A percentile compares a stretch with the other conserved stretches of the same genome.
Conservation (phyloP, 2,113 vertebrate species). For the Corapipo altera region DNA sequence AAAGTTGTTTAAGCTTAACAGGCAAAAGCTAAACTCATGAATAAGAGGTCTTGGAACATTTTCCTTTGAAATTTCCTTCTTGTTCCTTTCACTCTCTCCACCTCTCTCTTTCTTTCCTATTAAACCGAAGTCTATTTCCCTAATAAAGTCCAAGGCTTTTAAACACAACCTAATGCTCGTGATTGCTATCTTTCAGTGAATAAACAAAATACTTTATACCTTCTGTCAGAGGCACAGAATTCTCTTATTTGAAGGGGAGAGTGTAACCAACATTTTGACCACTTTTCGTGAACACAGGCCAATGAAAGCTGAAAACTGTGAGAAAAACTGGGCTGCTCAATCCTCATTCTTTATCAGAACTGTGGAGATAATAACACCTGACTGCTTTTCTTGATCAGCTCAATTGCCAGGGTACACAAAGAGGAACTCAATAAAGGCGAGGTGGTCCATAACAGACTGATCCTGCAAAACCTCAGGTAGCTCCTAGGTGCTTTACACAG, state of each 20-base stretch:
- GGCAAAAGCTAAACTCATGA: slow-evolving; percentile 1
- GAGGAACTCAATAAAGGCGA: background rate
- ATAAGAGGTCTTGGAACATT: slow-evolving; percentile 32
- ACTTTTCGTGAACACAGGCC: background rate
- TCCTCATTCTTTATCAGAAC: background rate
- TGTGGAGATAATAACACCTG: background rate
- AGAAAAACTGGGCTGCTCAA: background rate
- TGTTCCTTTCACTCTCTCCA: background rate
- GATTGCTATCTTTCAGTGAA: slow-evolving; percentile 44
- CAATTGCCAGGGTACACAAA: background rate
- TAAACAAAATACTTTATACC: slow-evolving; percentile 28
- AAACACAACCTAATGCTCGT: background rate
- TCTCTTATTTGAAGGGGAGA: background rate
- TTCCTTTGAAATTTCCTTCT: slow-evolving; percentile 48
- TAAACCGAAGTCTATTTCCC: slow-evolving; percentile 42
- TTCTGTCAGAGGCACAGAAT: background rate
- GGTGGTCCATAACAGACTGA: background rate
- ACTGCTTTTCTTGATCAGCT: background rate
- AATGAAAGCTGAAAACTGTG: background rate
- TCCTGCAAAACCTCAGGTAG: background rate
- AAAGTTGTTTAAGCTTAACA: slow-evolving; percentile 53
- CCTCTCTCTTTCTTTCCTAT: slow-evolving; percentile 9
- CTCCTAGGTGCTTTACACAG: background rate
- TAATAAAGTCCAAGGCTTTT: slow-evolving; percentile 35
- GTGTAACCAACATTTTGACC: background rate